These are phyloP conservation scores for Tadarida brasiliensis DNA, from an alignment of 2,797 vertebrate species.

Conservation along the genomic window DNA sequence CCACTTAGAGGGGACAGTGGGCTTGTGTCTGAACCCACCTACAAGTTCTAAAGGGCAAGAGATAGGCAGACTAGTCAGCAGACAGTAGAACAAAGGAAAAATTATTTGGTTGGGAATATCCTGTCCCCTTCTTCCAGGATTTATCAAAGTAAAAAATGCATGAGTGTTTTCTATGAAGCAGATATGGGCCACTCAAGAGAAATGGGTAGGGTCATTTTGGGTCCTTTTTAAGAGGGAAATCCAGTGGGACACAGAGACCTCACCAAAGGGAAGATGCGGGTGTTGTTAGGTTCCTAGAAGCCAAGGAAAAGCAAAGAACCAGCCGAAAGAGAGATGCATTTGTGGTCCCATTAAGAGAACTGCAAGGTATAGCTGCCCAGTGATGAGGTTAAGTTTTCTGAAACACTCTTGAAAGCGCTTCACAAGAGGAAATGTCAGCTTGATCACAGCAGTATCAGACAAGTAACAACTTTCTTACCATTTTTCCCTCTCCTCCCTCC, in stretches of 20 bases:
- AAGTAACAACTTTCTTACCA: background rate
- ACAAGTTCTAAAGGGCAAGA: background rate
- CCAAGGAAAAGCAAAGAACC: conserved; percentile 26
- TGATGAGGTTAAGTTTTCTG: background rate
- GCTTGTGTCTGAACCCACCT: background rate
- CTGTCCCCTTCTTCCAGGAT: background rate
- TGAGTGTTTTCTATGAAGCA: background rate
- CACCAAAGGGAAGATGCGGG: background rate
- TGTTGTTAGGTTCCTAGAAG: background rate
- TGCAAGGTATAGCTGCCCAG: background rate
- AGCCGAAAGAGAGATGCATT: background rate
- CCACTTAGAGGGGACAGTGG: background rate
- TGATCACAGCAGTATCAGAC: background rate
- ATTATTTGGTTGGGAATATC: background rate
- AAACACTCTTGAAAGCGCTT: background rate
- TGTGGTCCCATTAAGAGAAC: background rate
- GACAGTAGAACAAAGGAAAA: background rate
- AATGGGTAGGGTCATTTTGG: background rate
- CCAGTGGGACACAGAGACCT: background rate
- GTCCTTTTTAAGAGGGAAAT: conserved; percentile 5
- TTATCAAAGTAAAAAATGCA: background rate
- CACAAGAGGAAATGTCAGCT: background rate
- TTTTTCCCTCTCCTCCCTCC: background rate
- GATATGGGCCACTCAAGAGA: background rate
- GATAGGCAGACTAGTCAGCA: background rate